phyloP scores from a whole-genome alignment of 2,888 invertebrate species.

The Drosophila lacicola region DNA sequence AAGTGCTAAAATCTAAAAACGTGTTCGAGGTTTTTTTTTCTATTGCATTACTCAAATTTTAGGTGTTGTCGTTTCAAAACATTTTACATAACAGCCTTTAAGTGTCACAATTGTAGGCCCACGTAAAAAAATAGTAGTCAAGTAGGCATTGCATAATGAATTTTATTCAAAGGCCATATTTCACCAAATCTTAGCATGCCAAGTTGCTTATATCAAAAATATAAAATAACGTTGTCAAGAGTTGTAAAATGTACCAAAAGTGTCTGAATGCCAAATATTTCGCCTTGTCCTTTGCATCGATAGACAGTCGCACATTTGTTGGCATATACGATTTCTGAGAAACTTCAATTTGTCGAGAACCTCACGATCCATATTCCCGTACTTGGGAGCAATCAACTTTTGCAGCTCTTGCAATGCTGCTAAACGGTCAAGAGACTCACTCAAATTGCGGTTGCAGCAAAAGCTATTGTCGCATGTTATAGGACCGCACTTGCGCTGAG shows the following conservation, averaged over 20 bases:
- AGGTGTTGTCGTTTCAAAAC: constrained; percentile 11
- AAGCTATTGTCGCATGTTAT: constrained; percentile 17
- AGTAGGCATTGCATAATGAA: not conserved
- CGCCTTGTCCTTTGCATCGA: not conserved
- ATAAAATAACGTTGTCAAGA: not conserved
- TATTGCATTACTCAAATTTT: constrained; percentile 16
- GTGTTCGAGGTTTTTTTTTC: constrained; percentile 2
- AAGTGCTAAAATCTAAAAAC: constrained; percentile 14
- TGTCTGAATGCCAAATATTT: not conserved
- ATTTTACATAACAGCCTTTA: constrained; percentile 10
- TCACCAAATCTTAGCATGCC: too few relatives aligned
- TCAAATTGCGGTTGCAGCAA: constrained; percentile 11
- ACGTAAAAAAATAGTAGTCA: not conserved
- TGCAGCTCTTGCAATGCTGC: constrained; percentile 46
- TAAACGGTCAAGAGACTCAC: constrained; percentile 20
- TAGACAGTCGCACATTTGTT: constrained; percentile 13
- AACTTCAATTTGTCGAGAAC: constrained; percentile 3
- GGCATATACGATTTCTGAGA: constrained; percentile 23
- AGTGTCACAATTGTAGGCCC: not conserved
- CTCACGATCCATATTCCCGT: not conserved
- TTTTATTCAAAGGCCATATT: not conserved
- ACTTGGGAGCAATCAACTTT: not conserved
- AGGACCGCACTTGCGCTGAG: constrained; percentile 28
- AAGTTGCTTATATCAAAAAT: not conserved
- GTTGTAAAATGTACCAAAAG: not conserved